Conservation (phyloP, 2,113 vertebrate species). For the Cottus gobio region DNA sequence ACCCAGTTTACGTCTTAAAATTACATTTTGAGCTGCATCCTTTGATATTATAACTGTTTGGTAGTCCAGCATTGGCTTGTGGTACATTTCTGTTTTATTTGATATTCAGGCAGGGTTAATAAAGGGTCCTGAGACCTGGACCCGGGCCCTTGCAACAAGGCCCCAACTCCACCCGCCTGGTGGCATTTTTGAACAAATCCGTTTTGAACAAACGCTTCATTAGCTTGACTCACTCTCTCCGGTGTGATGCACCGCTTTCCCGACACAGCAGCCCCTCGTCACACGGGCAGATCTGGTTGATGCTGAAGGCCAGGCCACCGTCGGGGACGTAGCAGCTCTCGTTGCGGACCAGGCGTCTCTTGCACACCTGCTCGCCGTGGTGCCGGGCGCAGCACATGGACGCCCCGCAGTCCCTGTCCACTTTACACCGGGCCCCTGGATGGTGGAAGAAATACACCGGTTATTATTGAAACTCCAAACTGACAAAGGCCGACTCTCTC, state of each 20-base stretch:
- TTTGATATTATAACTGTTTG: background rate
- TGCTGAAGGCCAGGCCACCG: conserved; percentile 89
- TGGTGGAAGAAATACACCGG: background rate
- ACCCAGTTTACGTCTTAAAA: background rate
- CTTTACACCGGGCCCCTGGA: conserved; percentile 86
- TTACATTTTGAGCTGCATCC: too few relatives aligned
- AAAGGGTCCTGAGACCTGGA: too few relatives aligned
- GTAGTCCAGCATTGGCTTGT: background rate
- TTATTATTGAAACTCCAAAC: background rate
- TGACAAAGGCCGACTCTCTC: background rate
- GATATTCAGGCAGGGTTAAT: too few relatives aligned
- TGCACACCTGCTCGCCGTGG: conserved; percentile 89
- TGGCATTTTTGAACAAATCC: too few relatives aligned
- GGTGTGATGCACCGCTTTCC: conserved; percentile 31
- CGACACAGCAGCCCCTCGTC: conserved; percentile 86
- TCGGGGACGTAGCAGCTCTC: conserved; percentile 87
- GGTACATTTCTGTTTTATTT: too few relatives aligned
- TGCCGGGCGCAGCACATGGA: conserved; percentile 87
- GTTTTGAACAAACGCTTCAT: background rate
- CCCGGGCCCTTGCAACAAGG: too few relatives aligned
- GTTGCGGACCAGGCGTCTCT: conserved; percentile 74
- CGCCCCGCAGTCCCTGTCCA: conserved; percentile 83
- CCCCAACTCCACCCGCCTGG: too few relatives aligned
- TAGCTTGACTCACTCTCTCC: conserved; percentile 82
- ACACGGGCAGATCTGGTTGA: conserved; percentile 91